Conservation (phyloP, 2,113 vertebrate species). For the Illadopsis cleaveri region DNA sequence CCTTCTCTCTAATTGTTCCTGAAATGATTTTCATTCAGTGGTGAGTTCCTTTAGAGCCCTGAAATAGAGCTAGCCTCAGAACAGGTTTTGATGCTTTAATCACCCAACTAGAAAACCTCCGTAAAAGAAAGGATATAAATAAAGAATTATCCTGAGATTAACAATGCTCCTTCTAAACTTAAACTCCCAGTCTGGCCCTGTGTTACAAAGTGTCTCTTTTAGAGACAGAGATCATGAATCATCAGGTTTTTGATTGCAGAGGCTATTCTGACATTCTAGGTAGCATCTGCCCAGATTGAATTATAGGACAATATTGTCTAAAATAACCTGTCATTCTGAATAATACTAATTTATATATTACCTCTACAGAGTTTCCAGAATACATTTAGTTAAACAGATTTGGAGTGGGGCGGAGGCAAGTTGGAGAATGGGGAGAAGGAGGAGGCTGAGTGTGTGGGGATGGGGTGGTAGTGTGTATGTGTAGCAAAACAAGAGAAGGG, state of each 20-base stretch:
- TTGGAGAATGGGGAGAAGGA: neutral
- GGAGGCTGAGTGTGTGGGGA: accelerated
- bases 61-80: constrained; percentile 27
- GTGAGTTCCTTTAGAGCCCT: constrained; percentile 1
- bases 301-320: neutral
- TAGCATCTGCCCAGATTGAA: neutral
- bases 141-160: neutral
- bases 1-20: constrained; percentile 65
- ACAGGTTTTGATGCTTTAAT: neutral
- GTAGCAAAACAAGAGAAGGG: neutral
- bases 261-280: neutral
- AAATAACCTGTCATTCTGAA: neutral
- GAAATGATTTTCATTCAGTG: constrained; percentile 20
- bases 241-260: neutral
- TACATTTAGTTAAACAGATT: neutral
- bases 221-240: neutral
- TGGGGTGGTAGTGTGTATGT: too few species aligned
- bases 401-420: too few species aligned
- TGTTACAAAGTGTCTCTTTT: neutral
- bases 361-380: neutral
- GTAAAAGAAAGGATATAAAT: neutral
- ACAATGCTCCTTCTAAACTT: constrained; percentile 1
- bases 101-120: neutral
- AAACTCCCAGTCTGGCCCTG: neutral
- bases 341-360: neutral